Evolutionary conservation across 2,888 invertebrate genomes (phyloP), one percentile per base, ranked within the genome.

Genomic region (Gastrophysa polygoni): DNA sequence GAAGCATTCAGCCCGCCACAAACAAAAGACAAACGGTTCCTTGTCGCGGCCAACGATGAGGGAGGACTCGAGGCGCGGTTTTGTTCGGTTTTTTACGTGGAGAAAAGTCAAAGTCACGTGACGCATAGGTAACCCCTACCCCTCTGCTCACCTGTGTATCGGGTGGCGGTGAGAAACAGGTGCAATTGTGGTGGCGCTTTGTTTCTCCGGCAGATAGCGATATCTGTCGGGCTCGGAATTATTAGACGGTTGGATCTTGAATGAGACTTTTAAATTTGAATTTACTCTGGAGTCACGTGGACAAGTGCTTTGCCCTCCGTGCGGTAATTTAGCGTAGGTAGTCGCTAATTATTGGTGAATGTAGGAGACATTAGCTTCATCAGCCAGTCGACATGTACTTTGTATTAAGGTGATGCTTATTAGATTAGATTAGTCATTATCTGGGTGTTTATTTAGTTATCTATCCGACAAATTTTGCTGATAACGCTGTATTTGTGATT

Each of bases 61-160:
- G 68, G 68, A 63, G 64, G 62, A 66, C 71, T 68, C 72, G 72
- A 80, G 80, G 80, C 77, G 80, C 80, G 80, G 80, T 77, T 77
- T 67, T 72, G 71, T 68, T 73, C 71, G 72, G 77, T 78, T 80
- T 79, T 79, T 76, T 75, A 78, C 38, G 38, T 11, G 38, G 38
- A 14, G 38, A 80, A 80, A 78, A 77, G 67, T 67, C 66, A 57
- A 59, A 59, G 75, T 79, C 80, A 79, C 77, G 80, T 79, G 80
- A 79, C 75, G 54, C 67, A 67, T 76, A 77, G 75, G 75, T 75
- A 76, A 68, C 62, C 70, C 74, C 77, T n/a, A n/a, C n/a, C 4
- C 14, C n/a, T 3, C 77, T 75, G 68, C 75, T 72, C 76, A 75
- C 76, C 77, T 77, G 76, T 71, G 28, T 62, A 77, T 69, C 60